phyloP scores from a whole-genome alignment of 2,888 invertebrate genomes.

The Hyalella azteca region DNA sequence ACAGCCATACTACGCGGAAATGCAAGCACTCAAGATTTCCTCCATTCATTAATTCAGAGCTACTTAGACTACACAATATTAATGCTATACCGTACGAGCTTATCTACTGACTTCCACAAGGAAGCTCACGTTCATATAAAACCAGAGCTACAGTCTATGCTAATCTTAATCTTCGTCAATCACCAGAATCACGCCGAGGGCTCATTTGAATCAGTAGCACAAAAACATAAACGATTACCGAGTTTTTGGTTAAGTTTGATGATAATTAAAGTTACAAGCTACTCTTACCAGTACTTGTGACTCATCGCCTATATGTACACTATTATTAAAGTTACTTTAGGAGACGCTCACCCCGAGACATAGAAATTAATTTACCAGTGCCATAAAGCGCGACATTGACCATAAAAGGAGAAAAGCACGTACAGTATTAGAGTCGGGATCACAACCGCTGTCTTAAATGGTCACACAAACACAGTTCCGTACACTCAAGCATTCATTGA shows the following conservation, averaged over 20 bases:
- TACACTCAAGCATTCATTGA: background rate
- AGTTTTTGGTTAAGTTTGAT: constrained; percentile 19
- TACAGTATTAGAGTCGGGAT: background rate
- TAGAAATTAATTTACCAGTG: background rate
- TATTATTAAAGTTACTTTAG: background rate
- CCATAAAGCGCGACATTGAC: background rate
- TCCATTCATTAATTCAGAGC: background rate
- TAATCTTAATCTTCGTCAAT: background rate
- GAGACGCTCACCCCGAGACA: constrained; percentile 8
- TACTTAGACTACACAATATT: constrained; percentile 13
- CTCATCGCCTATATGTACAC: constrained; percentile 25
- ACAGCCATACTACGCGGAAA: background rate
- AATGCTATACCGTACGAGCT: constrained; percentile 1
- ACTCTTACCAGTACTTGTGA: constrained; percentile 18
- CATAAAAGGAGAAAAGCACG: background rate
- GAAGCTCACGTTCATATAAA: constrained; percentile 24
- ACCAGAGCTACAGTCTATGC: background rate
- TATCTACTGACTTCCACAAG: background rate
- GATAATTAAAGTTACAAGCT: constrained; percentile 5
- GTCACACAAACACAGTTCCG: background rate
- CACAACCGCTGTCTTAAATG: background rate
- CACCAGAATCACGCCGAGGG: background rate
- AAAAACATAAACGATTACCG: background rate
- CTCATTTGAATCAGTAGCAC: background rate
- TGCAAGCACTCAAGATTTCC: background rate